phyloP scores from a whole-genome alignment of 2,113 vertebrate genomes.

The Trichechus manatus region DNA sequence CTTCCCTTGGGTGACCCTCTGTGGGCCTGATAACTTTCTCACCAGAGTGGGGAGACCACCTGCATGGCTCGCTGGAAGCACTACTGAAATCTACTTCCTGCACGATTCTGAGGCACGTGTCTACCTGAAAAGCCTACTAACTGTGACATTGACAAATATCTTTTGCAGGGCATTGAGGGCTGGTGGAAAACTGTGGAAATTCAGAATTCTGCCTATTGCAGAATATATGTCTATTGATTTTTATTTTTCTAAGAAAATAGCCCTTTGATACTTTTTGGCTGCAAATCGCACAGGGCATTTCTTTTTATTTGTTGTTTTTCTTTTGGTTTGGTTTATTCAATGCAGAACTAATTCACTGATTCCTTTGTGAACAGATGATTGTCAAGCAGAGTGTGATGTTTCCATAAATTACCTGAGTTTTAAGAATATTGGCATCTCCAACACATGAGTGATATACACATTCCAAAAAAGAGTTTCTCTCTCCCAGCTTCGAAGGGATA shows the following conservation, averaged over 20 bases:
- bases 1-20: neutral
- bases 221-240: slow-evolving; percentile 52
- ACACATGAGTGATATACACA: neutral
- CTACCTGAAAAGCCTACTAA: slow-evolving; percentile 1
- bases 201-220: neutral
- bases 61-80: neutral
- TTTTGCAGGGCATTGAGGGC: neutral
- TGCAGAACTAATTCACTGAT: slow-evolving; percentile 3
- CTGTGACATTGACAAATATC: neutral
- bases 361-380: neutral
- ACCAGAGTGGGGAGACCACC: accelerated
- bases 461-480: neutral
- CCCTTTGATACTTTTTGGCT: slow-evolving; percentile 29
- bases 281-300: neutral
- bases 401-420: neutral
- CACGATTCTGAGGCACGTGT: neutral
- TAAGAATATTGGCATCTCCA: neutral
- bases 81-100: neutral
- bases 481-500: neutral
- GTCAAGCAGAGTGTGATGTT: neutral
- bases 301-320: neutral
- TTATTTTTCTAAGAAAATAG: slow-evolving; percentile 38
- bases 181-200: neutral
- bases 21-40: neutral
- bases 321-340: slow-evolving; percentile 50